A percentile compares a stretch with the other conserved stretches of the same genome.
These are phyloP conservation scores for Onychostoma macrolepis DNA, from an alignment of 2,113 vertebrate genomes.

Conservation along the genomic window DNA sequence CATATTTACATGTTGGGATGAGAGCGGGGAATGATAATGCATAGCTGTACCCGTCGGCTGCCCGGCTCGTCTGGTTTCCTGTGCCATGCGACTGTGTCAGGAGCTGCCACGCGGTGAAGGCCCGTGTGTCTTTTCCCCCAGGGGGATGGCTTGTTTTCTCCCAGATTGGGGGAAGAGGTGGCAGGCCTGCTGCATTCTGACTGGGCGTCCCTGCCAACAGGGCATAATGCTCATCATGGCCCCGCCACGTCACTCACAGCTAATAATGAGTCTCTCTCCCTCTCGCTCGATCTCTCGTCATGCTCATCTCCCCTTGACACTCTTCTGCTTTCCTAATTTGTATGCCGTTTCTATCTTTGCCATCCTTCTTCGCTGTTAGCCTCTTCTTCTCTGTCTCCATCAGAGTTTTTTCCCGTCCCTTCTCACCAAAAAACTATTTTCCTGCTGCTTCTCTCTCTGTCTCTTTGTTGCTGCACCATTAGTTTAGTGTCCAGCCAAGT, in stretches of 20 bases:
- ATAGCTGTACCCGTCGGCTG: conserved; percentile 49
- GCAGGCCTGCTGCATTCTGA: conserved; percentile 55
- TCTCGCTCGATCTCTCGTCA: conserved; percentile 23
- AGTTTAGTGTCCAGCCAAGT: conserved; percentile 96
- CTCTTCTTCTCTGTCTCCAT: conserved; percentile 55
- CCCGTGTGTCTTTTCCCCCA: conserved; percentile 57
- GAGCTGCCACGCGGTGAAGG: conserved; percentile 54
- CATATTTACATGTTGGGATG: conserved; percentile 60
- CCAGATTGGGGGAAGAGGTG: conserved; percentile 54
- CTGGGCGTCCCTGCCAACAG: conserved; percentile 54
- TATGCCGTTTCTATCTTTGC: conserved; percentile 71
- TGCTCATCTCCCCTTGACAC: conserved; percentile 45
- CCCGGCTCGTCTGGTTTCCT: conserved; percentile 42
- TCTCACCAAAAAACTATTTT: conserved; percentile 57
- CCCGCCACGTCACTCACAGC: conserved; percentile 58
- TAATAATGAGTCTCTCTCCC: conserved; percentile 60
- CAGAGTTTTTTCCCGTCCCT: conserved; percentile 47
- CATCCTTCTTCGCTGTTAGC: conserved; percentile 64
- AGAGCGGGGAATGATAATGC: conserved; percentile 55
- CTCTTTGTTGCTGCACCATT: conserved; percentile 87
- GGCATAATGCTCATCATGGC: conserved; percentile 60
- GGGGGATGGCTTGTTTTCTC: conserved; percentile 64
- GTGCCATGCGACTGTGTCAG: conserved; percentile 57
- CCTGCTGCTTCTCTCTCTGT: conserved; percentile 69
- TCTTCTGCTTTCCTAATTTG: conserved; percentile 56